Evolutionary conservation across 2,888 invertebrate species (phyloP).

Genomic region (Drosophila anomelani): DNA sequence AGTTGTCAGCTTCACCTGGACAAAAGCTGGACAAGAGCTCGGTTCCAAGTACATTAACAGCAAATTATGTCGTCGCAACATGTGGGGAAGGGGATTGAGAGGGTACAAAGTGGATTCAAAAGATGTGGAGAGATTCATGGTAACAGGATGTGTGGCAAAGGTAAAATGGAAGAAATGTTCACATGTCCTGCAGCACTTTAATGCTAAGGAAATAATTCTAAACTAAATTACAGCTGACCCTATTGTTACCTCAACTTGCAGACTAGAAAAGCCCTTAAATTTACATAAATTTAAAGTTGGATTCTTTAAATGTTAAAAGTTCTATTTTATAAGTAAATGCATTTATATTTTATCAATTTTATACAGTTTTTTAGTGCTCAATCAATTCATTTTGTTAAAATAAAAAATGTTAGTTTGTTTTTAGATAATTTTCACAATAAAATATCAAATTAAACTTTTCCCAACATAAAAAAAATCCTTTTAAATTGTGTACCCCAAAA

Average conservation of each 20-base stretch:
- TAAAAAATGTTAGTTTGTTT: neutral
- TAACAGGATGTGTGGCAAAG: neutral
- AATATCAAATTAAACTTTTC: too few relatives aligned
- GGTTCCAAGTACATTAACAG: conserved; percentile 69
- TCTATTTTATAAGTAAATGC: too few relatives aligned
- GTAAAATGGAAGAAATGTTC: conserved; percentile 1
- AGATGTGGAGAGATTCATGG: neutral
- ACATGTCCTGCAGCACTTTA: neutral
- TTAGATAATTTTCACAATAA: neutral
- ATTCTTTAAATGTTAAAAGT: neutral
- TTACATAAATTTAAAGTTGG: neutral
- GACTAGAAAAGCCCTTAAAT: neutral
- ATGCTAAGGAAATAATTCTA: conserved; percentile 12
- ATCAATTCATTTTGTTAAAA: neutral
- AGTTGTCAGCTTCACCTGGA: conserved; percentile 55
- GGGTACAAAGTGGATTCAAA: conserved; percentile 13
- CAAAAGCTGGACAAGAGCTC: conserved; percentile 51
- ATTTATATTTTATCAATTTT: too few relatives aligned
- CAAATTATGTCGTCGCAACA: conserved; percentile 74
- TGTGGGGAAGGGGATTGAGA: conserved; percentile 30
- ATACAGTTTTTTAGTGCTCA: too few relatives aligned
- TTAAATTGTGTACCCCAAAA: neutral
- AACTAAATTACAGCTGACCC: neutral
- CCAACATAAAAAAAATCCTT: neutral
- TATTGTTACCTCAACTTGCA: neutral